These are phyloP conservation scores for Pelmatolapia mariae DNA, from an alignment of 2,113 vertebrate species.

Conservation along the genomic window DNA sequence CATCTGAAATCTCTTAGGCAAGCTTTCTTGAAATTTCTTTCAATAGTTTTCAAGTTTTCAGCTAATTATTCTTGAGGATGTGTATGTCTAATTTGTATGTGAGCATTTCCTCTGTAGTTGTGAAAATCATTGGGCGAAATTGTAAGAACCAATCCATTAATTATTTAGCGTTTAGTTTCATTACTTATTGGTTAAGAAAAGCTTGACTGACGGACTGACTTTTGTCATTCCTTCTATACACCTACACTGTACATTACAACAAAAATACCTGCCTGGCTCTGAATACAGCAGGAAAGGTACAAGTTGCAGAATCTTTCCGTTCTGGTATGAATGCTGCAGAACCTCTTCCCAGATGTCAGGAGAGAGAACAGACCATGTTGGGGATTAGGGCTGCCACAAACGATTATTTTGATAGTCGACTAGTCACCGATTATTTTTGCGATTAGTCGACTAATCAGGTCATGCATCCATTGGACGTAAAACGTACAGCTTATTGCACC, in stretches of 20 bases:
- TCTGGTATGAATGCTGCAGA: not conserved
- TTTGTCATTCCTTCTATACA: not conserved
- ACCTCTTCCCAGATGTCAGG: not conserved
- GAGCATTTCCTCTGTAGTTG: not conserved
- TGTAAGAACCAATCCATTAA: not conserved
- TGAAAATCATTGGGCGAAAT: not conserved
- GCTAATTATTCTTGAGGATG: not conserved
- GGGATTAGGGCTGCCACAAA: too few species aligned
- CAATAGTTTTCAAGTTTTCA: not conserved
- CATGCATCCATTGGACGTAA: too few species aligned
- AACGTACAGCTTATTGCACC: too few species aligned
- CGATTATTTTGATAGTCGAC: too few species aligned
- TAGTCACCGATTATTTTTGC: too few species aligned
- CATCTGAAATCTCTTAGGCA: not conserved
- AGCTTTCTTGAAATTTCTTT: not conserved
- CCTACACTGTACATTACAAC: not conserved
- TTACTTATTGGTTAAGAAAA: not conserved
- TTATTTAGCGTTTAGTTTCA: not conserved
- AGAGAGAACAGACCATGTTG: not conserved
- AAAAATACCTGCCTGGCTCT: not conserved
- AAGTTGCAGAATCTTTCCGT: not conserved
- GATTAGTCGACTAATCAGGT: too few species aligned
- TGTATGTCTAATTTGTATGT: not conserved
- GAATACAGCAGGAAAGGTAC: not conserved
- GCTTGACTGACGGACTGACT: not conserved